Evolutionary conservation across 2,797 vertebrate genomes (phyloP), one percentile per base, ranked within the genome.

Genomic region (Petrocephalus schoutedeni): DNA sequence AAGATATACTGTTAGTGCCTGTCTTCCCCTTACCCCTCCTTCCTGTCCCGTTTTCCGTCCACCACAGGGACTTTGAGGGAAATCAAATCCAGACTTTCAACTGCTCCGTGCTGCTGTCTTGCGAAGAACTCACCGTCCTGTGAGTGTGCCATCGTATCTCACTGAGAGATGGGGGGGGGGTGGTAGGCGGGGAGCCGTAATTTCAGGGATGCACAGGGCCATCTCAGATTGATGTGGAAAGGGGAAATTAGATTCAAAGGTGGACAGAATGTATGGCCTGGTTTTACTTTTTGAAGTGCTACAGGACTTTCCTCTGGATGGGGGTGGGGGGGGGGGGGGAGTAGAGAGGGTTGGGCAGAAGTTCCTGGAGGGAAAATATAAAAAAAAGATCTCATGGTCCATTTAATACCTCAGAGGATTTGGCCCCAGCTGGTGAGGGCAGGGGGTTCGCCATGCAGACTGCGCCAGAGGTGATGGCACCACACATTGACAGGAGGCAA

Each of bases 21-120:
- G 23, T 32, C 45, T n/a, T 14, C n/a, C 21, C 14, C 86, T 80
- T 53, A 4, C 1, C 2, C 54, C 54, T 36, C 84, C 51, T 54
- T 5, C 41, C 23, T 2, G 16, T 6, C 9, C 54, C 3, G 28
- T 6, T 58, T 71, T 9, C 4, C 64, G 0, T 88, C 89, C 19
- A 61, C 89, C 85, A 9, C 89, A 94, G 94, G 67, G 93, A 95
- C 92, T 92, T 94, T 93, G 93, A 95, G 92, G 89, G 92, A 57
- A 95, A 94, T 51, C 51, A 41, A 19, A 94, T 93, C 88, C 92
- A 93, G 82, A 82, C 89, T 16, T 88, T 94, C 89, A 91, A 86
- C 57, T 92, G 93, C 86, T 93, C 93, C 85, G 93, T 91, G 74
- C 94, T 95, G 88, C 88, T 92, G 87, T 92, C 92, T 1, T 93